phyloP scores from a whole-genome alignment of 2,797 vertebrate species.

The Poecile montanus region DNA sequence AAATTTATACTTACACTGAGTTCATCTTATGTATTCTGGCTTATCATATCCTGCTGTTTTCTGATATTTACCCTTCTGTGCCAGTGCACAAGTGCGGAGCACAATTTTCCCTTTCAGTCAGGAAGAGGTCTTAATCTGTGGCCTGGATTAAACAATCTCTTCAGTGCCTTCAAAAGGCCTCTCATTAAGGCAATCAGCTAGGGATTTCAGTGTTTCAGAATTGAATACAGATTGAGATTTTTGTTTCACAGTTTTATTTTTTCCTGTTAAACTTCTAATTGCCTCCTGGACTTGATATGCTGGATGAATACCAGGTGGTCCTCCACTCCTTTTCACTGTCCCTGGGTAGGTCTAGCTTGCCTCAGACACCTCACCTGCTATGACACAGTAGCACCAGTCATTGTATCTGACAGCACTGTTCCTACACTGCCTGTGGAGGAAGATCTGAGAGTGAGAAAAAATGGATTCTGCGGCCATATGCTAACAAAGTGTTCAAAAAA shows the following conservation, averaged over 20 bases:
- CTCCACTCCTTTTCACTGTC: not conserved
- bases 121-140: not conserved
- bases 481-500: not conserved
- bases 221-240: not conserved
- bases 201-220: slow-evolving; percentile 12
- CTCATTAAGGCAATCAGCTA: not conserved
- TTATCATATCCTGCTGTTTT: not conserved
- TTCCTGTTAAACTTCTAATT: not conserved
- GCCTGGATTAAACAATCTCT: not conserved
- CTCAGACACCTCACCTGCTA: not conserved
- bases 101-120: not conserved
- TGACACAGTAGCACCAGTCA: not conserved
- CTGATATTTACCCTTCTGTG: not conserved
- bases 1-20: not conserved
- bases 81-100: not conserved
- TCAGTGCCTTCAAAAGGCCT: not conserved
- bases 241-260: slow-evolving; percentile 16
- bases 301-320: not conserved
- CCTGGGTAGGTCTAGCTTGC: not conserved
- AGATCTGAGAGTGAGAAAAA: not conserved
- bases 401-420: not conserved
- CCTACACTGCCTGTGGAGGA: not conserved
- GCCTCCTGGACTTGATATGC: not conserved
- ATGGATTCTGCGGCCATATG: not conserved
- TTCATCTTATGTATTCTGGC: not conserved